Base-by-base conservation (phyloP, 2,113 vertebrate genomes). In the Rhadina sibilatrix region DNA sequence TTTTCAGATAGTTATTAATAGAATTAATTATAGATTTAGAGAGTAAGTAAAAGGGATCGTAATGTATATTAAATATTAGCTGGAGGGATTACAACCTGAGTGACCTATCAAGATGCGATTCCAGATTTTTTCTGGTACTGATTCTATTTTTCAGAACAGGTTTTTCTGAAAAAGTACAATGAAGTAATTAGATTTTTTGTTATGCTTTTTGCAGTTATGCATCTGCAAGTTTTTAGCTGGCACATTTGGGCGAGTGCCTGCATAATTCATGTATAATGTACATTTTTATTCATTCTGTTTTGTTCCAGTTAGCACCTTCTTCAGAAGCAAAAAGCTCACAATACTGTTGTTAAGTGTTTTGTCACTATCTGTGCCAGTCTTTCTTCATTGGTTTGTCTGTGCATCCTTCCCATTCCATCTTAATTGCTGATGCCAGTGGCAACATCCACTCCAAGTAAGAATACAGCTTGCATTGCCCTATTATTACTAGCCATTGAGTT, bases 401-500 rank as follows among this genome's bases (percentile, higher is more conserved):
- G 64, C 47, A 54, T 96, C 85, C 78, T 96, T 94, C 56, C 76
- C 87, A 65, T 96, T 90, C 92, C 82, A 52, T 96, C 86, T 93
- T 92, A 92, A 91, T 96, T 90, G 95, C 93, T 83, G 77, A n/a
- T 97, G 85, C 69, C 85, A 94, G 27, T 91, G 89, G 94, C 95
- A 97, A 46, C 85, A 89, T 57, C 33, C 33, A 83, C 52, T 94
- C 22, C 0, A 61, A 94, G 61, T 87, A 81, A 84, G 91, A 93
- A 59, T 90, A 86, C 85, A 95, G 87, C 87, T 95, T 96, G 70
- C 92, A 37, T 86, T 97, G 75, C 76, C 71, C 75, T 90, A 1
- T 97, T 96, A 93, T 96, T 97, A 93, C 56, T 97, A 85, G 79
- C 65, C 86, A 80, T 78, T 83, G 82, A 91, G 84, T 95, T 97